A percentile compares a stretch with the other conserved stretches of the same genome.
Conservation (phyloP, 2,888 invertebrate species). For the Philaethria dido region DNA sequence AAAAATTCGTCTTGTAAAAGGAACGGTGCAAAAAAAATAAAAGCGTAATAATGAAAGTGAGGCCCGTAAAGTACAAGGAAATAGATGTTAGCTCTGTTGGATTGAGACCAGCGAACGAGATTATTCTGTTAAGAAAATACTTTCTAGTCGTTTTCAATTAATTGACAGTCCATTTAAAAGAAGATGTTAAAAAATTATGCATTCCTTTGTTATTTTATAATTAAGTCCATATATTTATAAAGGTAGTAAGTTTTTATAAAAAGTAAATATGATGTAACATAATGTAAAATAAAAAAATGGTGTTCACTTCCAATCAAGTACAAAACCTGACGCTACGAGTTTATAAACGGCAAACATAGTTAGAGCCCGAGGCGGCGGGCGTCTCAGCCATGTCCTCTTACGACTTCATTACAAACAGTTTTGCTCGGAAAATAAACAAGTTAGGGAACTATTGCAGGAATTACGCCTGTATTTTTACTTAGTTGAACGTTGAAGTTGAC, state of each 20-base stretch:
- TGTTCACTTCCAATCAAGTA: conserved; percentile 24
- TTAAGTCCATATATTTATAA: background rate
- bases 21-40: conserved; percentile 32
- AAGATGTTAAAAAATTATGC: background rate
- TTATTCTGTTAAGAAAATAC: conserved; percentile 20
- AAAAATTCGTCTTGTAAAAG: conserved; percentile 32
- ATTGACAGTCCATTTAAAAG: background rate
- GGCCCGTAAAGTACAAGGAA: conserved; percentile 43
- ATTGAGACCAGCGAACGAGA: conserved; percentile 27
- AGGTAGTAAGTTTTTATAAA: background rate
- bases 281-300: background rate
- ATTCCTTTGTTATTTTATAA: background rate
- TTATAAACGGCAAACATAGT: conserved; percentile 56
- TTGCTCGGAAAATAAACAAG: conserved; percentile 42
- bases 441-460: conserved; percentile 39
- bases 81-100: conserved; percentile 45
- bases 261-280: background rate
- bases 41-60: conserved; percentile 42
- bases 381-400: conserved; percentile 39
- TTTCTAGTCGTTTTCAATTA: conserved; percentile 11
- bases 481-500: conserved; percentile 29
- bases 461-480: conserved; percentile 40
- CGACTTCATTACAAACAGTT: conserved; percentile 45
- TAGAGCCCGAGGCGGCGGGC: conserved; percentile 45
- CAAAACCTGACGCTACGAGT: conserved; percentile 25